Evolutionary conservation across 1,140 invertebrate genomes (phyloP).

Genomic region (Zaprionus kolodkinae): DNA sequence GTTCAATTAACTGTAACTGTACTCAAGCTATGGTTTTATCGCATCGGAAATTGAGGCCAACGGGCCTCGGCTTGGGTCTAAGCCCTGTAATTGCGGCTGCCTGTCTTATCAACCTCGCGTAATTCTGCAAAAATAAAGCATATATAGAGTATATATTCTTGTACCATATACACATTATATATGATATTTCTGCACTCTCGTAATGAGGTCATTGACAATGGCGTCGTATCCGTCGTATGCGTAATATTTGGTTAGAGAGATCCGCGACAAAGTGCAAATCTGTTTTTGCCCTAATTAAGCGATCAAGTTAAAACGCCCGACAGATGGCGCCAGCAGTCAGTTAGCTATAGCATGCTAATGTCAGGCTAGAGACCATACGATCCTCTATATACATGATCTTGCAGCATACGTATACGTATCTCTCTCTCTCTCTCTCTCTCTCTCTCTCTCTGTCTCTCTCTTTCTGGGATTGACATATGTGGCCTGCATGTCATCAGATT

Average conservation of each 20-base stretch:
- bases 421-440: background rate
- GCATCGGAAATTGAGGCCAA: conserved; percentile 78
- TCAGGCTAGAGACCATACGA: background rate
- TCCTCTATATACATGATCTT: conserved; percentile 7
- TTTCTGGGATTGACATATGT: conserved; percentile 39
- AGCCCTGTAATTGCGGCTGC: background rate
- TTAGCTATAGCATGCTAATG: conserved; percentile 41
- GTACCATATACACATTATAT: background rate
- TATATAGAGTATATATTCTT: conserved; percentile 4
- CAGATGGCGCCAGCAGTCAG: conserved; percentile 30
- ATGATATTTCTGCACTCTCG: no score
- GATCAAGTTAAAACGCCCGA: conserved; percentile 1
- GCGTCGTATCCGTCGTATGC: conserved; percentile 49
- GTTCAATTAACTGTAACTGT: conserved; percentile 9
- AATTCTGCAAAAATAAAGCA: conserved; percentile 37
- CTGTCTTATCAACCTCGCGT: background rate
- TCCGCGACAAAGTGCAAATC: background rate
- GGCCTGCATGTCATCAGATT: conserved; percentile 50
- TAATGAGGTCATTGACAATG: conserved; percentile 56
- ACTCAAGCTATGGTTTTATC: conserved; percentile 56
- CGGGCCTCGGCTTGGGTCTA: conserved; percentile 13
- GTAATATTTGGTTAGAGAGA: conserved; percentile 24
- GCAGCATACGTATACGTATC: background rate
- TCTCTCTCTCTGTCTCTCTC: background rate
- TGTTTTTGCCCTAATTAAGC: conserved; percentile 7